Evolutionary conservation across 1,140 invertebrate species (phyloP).

Genomic region (Musca domestica): DNA sequence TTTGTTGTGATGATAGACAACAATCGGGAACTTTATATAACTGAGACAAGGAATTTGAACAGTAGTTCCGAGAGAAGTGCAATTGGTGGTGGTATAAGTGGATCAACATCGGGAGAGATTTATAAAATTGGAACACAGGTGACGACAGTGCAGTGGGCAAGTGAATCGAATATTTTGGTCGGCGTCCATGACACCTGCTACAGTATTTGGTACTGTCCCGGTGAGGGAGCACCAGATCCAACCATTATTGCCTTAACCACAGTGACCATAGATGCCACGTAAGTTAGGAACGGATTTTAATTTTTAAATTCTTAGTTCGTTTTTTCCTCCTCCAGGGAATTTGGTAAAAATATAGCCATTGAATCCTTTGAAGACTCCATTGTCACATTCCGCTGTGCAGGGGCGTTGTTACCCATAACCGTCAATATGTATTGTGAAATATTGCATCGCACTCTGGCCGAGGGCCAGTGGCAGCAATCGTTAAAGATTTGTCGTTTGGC

Average conservation of each 20-base stretch:
- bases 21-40: conserved; percentile 77
- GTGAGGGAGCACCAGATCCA: conserved; percentile 71
- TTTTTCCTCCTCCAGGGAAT: conserved; percentile 38
- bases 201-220: conserved; percentile 84
- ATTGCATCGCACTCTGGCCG: conserved; percentile 44
- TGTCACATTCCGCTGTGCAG: conserved; percentile 45
- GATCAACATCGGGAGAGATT: conserved; percentile 43
- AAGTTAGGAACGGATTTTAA: conserved; percentile 57
- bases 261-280: conserved; percentile 57
- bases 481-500: conserved; percentile 47
- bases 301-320: conserved; percentile 8
- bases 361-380: conserved; percentile 70
- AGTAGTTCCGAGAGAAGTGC: conserved; percentile 4
- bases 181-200: conserved; percentile 79
- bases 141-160: conserved; percentile 78
- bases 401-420: conserved; percentile 42
- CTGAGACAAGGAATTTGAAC: conserved; percentile 60
- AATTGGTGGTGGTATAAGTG: background rate
- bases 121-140: conserved; percentile 78
- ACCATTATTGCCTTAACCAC: conserved; percentile 61
- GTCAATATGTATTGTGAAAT: conserved; percentile 48
- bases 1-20: conserved; percentile 78
- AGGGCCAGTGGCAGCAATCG: conserved; percentile 48
- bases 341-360: conserved; percentile 73
- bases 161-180: conserved; percentile 78